Evolutionary conservation across 1,140 invertebrate genomes (phyloP).

Genomic region (Scaptomyza pallida): DNA sequence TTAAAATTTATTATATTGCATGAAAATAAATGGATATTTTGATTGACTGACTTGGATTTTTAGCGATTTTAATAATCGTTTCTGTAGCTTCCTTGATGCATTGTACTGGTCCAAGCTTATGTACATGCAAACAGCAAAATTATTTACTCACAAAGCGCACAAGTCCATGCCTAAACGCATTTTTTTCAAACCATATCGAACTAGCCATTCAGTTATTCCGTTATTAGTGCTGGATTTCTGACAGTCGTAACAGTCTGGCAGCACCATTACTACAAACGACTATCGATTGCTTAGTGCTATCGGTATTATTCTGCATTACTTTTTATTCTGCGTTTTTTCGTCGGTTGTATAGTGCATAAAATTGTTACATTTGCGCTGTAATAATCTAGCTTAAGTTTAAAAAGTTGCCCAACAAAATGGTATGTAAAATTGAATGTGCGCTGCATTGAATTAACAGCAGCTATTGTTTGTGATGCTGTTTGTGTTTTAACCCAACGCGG

Average conservation of each 20-base stretch:
- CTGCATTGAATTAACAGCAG: neutral
- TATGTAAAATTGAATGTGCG: slow-evolving; percentile 27
- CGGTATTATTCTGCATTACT: slow-evolving; percentile 43
- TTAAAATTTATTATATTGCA: too few species aligned
- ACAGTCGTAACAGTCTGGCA: slow-evolving; percentile 3
- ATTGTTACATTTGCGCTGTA: slow-evolving; percentile 21
- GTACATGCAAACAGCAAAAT: neutral
- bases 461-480: too few species aligned
- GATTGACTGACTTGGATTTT: too few species aligned
- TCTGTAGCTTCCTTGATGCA: neutral
- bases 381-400: slow-evolving; percentile 40
- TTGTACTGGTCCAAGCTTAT: too few species aligned
- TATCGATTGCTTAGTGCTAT: slow-evolving; percentile 28
- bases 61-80: neutral
- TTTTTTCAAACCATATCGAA: too few species aligned
- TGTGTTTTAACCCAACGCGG: slow-evolving; percentile 38
- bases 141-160: neutral
- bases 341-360: slow-evolving; percentile 39
- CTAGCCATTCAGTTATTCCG: too few species aligned
- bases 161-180: too few species aligned
- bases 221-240: slow-evolving; percentile 4
- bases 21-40: too few species aligned
- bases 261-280: neutral
- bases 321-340: slow-evolving; percentile 44
- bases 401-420: slow-evolving; percentile 47